Conservation (phyloP, 2,797 vertebrate species). For the Dendrocincla fuliginosa region DNA sequence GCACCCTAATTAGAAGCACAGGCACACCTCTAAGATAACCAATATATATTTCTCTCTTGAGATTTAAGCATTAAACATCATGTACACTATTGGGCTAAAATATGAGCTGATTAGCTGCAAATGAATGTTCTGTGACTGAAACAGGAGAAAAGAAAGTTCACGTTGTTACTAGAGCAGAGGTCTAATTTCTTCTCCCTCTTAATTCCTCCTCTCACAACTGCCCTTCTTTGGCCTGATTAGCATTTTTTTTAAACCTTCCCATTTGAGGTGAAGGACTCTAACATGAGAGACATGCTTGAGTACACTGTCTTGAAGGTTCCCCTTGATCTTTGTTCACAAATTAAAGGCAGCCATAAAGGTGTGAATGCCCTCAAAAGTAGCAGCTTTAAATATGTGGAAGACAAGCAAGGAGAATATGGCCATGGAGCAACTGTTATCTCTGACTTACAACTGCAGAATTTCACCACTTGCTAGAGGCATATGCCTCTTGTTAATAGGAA, state of each 20-base stretch:
- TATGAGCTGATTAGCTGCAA: conserved; percentile 19
- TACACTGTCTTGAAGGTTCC: neutral
- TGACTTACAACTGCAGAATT: neutral
- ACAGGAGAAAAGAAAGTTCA: conserved; percentile 17
- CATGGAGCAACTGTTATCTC: neutral
- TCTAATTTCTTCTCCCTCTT: conserved; percentile 32
- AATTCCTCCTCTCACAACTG: neutral
- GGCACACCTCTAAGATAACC: neutral
- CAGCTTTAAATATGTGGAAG: neutral
- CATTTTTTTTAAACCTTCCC: neutral
- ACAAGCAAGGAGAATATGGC: neutral
- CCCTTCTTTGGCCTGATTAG: conserved; percentile 52
- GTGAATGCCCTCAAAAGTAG: neutral
- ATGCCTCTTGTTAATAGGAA: neutral
- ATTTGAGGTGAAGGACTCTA: neutral
- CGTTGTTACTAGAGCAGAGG: neutral
- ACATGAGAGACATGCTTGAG: neutral
- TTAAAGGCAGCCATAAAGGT: neutral
- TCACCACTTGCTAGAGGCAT: neutral
- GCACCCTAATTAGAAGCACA: conserved; percentile 23
- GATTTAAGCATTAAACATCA: conserved; percentile 21
- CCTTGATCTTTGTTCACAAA: neutral
- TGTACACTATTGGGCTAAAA: neutral
- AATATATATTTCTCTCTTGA: neutral
- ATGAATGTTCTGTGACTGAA: conserved; percentile 2